Percentiles rank a stretch among this genome's conserved stretches.
These are phyloP conservation scores for Caenorhabditis sp. DNA, from an alignment of 2,888 invertebrate species.

Conservation along the genomic window DNA sequence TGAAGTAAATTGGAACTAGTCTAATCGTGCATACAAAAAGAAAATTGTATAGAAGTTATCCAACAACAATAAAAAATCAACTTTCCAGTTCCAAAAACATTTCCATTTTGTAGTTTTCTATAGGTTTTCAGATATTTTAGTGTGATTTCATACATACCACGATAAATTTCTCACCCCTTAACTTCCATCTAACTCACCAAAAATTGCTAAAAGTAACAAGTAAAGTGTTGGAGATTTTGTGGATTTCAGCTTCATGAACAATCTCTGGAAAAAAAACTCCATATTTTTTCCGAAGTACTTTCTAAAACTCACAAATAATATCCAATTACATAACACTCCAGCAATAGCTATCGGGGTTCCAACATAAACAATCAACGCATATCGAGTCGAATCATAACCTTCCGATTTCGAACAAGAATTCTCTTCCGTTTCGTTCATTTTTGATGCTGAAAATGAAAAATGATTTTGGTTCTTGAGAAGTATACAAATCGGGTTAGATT, in stretches of 20 bases:
- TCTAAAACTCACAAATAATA: conserved; percentile 53
- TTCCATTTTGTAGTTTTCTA: no score
- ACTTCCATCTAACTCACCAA: conserved; percentile 36
- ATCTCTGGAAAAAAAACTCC: conserved; percentile 40
- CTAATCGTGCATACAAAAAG: no score
- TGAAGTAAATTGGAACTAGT: no score
- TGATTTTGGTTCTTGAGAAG: no score
- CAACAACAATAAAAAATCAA: no score
- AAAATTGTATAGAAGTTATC: no score
- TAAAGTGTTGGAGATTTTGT: conserved; percentile 56
- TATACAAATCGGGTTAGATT: no score
- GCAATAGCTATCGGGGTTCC: conserved; percentile 63
- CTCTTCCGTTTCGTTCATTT: conserved; percentile 1
- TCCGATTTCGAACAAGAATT: conserved; percentile 48
- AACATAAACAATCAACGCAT: conserved; percentile 58
- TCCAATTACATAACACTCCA: conserved; percentile 60
- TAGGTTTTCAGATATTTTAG: no score
- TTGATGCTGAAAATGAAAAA: conserved; percentile 1
- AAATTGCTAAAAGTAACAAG: conserved; percentile 52
- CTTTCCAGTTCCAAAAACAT: no score
- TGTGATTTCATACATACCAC: no score
- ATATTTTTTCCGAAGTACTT: neutral
- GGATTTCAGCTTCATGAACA: conserved; percentile 50
- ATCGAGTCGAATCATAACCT: conserved; percentile 57
- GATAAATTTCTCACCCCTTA: no score